phyloP scores from a whole-genome alignment of 2,113 vertebrate genomes.

The Eidolon helvum region DNA sequence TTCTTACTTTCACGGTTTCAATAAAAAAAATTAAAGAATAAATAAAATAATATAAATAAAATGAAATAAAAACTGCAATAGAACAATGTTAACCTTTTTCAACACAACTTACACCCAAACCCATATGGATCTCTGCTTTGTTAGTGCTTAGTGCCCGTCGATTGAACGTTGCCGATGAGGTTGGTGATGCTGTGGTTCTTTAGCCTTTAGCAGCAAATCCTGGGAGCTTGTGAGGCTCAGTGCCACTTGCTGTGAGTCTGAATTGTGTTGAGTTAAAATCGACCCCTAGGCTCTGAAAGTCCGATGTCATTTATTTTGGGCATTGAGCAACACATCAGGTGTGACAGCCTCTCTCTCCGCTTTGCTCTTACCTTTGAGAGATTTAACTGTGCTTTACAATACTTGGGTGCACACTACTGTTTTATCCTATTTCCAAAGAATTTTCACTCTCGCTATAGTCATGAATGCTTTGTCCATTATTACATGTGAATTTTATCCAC shows the following conservation, averaged over 20 bases:
- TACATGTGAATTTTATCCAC: not conserved
- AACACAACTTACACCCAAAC: not conserved
- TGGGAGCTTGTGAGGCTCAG: not conserved
- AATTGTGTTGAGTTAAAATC: not conserved
- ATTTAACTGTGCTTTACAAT: not conserved
- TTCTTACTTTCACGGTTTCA: not conserved
- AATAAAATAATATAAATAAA: not conserved
- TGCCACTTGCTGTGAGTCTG: no score
- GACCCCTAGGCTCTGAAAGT: not conserved
- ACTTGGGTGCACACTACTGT: not conserved
- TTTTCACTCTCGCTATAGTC: not conserved
- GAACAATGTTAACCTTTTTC: not conserved
- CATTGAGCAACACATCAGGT: not conserved
- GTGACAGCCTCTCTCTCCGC: no score
- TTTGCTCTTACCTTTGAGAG: not conserved
- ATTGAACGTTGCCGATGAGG: no score
- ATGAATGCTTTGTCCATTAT: not conserved
- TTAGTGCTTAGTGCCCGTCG: not conserved
- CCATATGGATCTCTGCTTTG: not conserved
- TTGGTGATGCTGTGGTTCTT: no score
- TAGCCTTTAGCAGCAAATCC: no score
- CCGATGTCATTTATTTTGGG: not conserved
- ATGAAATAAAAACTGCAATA: not conserved
- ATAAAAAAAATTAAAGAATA: not conserved
- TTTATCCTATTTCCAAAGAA: not conserved